phyloP scores from a whole-genome alignment of 2,888 invertebrate genomes.

The Chrysodeixis includens region DNA sequence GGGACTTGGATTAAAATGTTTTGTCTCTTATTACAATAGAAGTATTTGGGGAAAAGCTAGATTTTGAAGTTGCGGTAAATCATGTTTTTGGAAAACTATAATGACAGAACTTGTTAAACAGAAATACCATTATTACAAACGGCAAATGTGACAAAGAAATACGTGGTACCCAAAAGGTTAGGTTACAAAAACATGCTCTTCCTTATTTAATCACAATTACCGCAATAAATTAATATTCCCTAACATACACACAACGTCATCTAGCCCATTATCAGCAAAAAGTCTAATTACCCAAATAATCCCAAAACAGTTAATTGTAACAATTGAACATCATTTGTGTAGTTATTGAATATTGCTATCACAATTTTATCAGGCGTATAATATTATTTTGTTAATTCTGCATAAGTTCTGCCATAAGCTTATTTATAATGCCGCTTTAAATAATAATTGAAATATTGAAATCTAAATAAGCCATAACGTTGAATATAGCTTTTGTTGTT shows the following conservation, averaged over 20 bases:
- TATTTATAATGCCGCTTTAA: background rate
- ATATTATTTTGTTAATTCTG: background rate
- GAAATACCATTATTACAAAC: too few relatives aligned
- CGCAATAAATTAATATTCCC: too few relatives aligned
- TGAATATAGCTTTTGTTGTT: background rate
- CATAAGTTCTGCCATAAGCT: background rate
- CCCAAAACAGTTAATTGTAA: too few relatives aligned
- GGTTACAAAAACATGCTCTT: too few relatives aligned
- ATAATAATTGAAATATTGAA: background rate
- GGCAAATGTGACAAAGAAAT: too few relatives aligned
- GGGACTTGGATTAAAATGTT: slow-evolving; percentile 11
- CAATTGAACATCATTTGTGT: background rate
- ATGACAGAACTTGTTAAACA: too few relatives aligned
- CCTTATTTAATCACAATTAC: too few relatives aligned
- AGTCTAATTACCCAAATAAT: background rate
- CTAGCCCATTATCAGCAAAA: too few relatives aligned
- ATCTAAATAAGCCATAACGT: background rate
- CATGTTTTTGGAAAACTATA: too few relatives aligned
- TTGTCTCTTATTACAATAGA: background rate
- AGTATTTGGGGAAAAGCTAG: background rate
- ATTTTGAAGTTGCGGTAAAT: background rate
- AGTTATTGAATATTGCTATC: background rate
- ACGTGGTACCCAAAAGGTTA: too few relatives aligned
- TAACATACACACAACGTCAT: too few relatives aligned
- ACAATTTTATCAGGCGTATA: background rate